phyloP scores from a whole-genome alignment of 2,797 vertebrate genomes.

The Jordanella pulchra region DNA sequence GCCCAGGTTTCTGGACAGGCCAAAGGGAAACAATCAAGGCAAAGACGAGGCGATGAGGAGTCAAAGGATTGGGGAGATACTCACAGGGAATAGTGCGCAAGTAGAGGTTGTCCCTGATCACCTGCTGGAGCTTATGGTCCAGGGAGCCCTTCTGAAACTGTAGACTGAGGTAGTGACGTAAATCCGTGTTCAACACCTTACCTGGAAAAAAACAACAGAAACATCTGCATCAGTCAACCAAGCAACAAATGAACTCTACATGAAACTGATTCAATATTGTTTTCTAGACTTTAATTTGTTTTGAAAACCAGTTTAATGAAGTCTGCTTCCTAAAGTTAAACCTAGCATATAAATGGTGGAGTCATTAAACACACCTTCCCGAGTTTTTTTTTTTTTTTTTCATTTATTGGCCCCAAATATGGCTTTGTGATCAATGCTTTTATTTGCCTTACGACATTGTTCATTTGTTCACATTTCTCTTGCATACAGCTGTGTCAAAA shows the following conservation, averaged over 20 bases:
- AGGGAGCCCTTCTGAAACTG: slow-evolving; percentile 99
- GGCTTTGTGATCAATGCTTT: too few relatives aligned
- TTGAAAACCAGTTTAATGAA: not conserved
- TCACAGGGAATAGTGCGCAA: slow-evolving; percentile 98
- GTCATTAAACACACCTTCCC: not conserved
- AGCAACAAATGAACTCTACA: slow-evolving; percentile 1
- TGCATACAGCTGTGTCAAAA: too few relatives aligned
- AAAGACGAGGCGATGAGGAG: slow-evolving; percentile 3
- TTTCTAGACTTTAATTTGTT: not conserved
- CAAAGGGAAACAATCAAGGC: slow-evolving; percentile 23
- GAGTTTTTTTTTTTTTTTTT: too few relatives aligned
- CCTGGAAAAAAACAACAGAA: slow-evolving; percentile 74
- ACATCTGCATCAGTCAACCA: slow-evolving; percentile 37
- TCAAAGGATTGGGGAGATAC: slow-evolving; percentile 64
- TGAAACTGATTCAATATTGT: not conserved
- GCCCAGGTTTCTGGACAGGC: slow-evolving; percentile 37
- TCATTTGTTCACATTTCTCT: too few relatives aligned
- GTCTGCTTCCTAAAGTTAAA: not conserved
- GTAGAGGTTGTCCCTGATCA: slow-evolving; percentile 99
- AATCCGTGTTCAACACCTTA: slow-evolving; percentile 96
- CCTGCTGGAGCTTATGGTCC: slow-evolving; percentile 98
- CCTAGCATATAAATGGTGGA: not conserved
- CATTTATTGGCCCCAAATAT: too few relatives aligned
- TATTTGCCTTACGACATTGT: too few relatives aligned
- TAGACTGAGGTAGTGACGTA: slow-evolving; percentile 97